Evolutionary conservation across 2,888 invertebrate species (phyloP), one percentile per base, ranked within the genome.

Genomic region (Drosophila tripunctata): DNA sequence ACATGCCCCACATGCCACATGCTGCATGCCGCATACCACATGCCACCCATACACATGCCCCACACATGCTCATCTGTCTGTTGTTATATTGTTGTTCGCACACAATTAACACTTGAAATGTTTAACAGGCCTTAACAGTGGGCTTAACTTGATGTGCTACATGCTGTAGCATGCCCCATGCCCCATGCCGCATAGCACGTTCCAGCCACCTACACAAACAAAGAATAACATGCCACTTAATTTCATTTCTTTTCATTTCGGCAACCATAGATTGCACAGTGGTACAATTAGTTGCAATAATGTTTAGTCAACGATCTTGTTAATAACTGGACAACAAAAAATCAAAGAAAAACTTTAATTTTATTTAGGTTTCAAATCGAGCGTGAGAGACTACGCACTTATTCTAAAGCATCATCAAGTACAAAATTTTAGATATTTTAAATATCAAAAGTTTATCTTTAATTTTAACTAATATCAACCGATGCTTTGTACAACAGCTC

Each of bases 91-190:
- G 54, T 66, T 83, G 72, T 73, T 83, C 73, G 65, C 79, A 75
- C 75, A 83, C 83, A 80, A 83, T 80, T 80, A 80, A 80, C 83
- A 83, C 79, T 83, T 52, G 69, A 83, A 80, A 75, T 75, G 72
- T 55, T 74, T 61, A 74, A 74, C 67, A 75, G 64, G 77, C 75
- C 69, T 75, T 63, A 63, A 78, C 72, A 58, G 63, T 22, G 55
- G 56, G 48, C 67, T 75, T 50, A 67, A 50, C 12, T 60, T 66
- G 54, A 52, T 56, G 14, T 40, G 51, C 38, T 10, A 41, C 31
- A 27, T 55, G 60, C 51, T n/a, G 12, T 48, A 50, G 12, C 52
- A 50, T 56, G 48, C 41, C 8, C 10, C 52, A 56, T 43, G 51
- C 47, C 17, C 1, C 47, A 44, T 63, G 50, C 66, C 52, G 31